Evolutionary conservation across 2,888 invertebrate species (phyloP), one percentile per base, ranked within the genome.

Genomic region (Exocentrus adspersus): DNA sequence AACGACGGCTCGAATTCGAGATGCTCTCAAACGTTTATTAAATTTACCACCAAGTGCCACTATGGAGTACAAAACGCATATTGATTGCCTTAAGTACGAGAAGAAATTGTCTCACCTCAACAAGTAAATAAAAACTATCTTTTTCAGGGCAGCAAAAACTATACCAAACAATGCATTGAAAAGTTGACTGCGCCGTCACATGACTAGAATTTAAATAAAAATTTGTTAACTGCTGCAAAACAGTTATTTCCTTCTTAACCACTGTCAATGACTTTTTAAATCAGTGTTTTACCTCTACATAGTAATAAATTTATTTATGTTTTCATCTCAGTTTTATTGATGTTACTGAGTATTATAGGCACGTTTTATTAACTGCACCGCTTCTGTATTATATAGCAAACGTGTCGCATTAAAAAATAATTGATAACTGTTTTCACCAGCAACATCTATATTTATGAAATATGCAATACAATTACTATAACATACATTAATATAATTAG

Each of bases 11-110:
- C 89, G 97, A 78, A 98, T 99, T 77, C 88, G 97, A 72, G 98
- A 99, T 85, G 96, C 97, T 46, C 85, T 99, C 77, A 92, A 95
- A 77, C 89, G 98, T 82, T 92, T 98, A 79, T 88, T 99, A 80
- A 96, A 98, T 86, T 90, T 99, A 82, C 98, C 98, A 69, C 87
- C 92, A 58, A 91, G 92, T 84, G 93, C 94, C 78, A 90, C 94
- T 78, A 91, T 99, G 88, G 98, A 98, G 86, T 99, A 99, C 87
- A 94, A 94, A 85, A 88, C 88, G 80, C 91, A 91, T 81, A 90
- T 87, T 84, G 90, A 90, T 82, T 92, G 93, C 84, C 87, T 94
- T 77, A 93, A 92, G 90, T 91, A 86, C 81, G 84, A 84, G 72
- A 74, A 65, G 61, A 42, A 24, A 19, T 24, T 42, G 17, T n/a